Evolutionary conservation across 2,888 invertebrate genomes (phyloP), one percentile per base, ranked within the genome.

Genomic region (Drosophila paranaensis): DNA sequence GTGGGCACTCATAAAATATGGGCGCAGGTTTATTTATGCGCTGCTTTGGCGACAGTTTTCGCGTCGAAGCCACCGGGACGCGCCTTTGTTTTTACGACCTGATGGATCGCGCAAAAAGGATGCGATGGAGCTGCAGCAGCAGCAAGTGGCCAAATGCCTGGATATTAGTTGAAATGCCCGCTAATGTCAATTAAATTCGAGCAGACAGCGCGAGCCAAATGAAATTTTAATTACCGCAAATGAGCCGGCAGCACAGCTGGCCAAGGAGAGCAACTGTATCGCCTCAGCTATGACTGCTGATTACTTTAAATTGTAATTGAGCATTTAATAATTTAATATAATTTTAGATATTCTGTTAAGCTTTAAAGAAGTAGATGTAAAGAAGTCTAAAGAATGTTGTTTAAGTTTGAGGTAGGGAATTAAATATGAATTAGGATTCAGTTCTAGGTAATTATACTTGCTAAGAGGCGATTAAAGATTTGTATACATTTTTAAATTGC

Each of bases 11-110:
- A 82, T 86, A 86, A 86, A 86, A 86, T 88, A 86, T 86, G 85
- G 85, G 84, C 85, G 88, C 87, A 86, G 89, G 90, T 90, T 90
- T 90, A 83, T 86, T 86, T 90, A 88, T 90, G 74, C 87, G 73
- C 75, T 60, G 79, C 72, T 68, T 67, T 37, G 73, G 88, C 86
- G 86, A 88, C 90, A 79, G 27, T 85, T 88, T 79, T 71, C 66
- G 73, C 82, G 50, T 27, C 6, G 27, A 27, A 6, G 27, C 27
- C 27, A 27, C 48, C 55, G 11, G 20, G 20, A 20, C 33, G 33
- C 57, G 68, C 74, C 77, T 70, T 79, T 85, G 85, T 85, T 84
- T 89, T 89, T 85, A 88, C 77, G 82, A 88, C 85, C 77, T 84
- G 84, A 84, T 82, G 86, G 82, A 84, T 89, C 20, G 6, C 13